Evolutionary conservation across 1,140 invertebrate genomes (phyloP), one percentile per base, ranked within the genome.

Genomic region (Ostrea edulis): DNA sequence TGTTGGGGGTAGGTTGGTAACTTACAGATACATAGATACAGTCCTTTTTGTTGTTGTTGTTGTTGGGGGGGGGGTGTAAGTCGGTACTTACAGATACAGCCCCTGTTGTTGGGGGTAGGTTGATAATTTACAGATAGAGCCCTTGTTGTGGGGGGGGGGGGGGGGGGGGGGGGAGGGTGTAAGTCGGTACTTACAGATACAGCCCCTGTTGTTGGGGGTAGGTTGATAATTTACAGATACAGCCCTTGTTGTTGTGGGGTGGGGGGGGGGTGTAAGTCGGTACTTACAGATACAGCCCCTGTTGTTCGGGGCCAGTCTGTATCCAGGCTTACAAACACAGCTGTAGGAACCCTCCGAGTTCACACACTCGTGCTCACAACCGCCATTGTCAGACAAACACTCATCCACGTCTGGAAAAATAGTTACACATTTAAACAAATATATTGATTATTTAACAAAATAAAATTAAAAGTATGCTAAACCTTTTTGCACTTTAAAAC

Each of bases 341-440:
- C 96, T 96, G 93, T 98, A 99, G 9, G 97, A 97, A 17, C 98
- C 98, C 96, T 98, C 98, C 0, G 96, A 96, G 94, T 99, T 99
- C 53, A 96, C 96, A 90, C 94, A 95, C 0, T 91, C 52, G 88
- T 95, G 94, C 82, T 94, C 91, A 95, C 99, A 99, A 1, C 95
- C 96, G 0, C 96, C 98, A 83, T 97, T 96, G 12, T 96, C 96
- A 90, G 98, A 88, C 29, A 91, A 97, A 92, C 99, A 99, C 94
- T 99, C 98, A 93, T 99, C 98, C 12, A 98, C 94, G 83, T 98
- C 98, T 11, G 96, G 93, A 91, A 91, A 84, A 35, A 53, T 11
- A 83, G 17, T 53, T 83, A 8, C 51, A 83, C 22, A 81, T 12
- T 5, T 17, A 65, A 65, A 65, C 58, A 44, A 44, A 44, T 44